Base-by-base conservation (phyloP, 2,797 vertebrate species). In the Echeneis naucrates region DNA sequence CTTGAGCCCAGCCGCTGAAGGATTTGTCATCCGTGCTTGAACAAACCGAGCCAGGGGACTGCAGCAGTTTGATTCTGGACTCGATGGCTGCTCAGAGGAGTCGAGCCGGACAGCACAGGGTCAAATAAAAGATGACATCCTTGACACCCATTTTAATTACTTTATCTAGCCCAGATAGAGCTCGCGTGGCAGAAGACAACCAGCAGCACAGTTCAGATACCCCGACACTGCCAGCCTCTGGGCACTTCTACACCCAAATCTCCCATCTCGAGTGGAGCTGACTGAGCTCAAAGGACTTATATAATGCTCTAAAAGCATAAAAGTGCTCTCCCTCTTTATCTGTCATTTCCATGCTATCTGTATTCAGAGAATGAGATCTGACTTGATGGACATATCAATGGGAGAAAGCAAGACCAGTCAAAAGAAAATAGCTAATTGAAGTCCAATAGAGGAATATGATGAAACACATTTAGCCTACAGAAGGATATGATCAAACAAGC, bases 61-160 rank as follows among this genome's bases (percentile, higher is more conserved):
- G 82, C 87, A 67, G 83, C n/a, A 78, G 78, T 83, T 83, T 79
- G 81, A 82, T 71, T 87, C 78, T 5, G 48, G 66, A 81, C 71
- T 61, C 23, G 30, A 66, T 83, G 64, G 54, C 60, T 23, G 64
- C 78, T 78, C 68, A 21, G 73, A 75, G 74, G 62, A 78, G 80
- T 68, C 14, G 55, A 77, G 77, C 52, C 37, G 76, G 83, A 82
- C 42, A 23, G 47, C 19, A 6, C 58, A 38, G 81, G 88, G 89
- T 90, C 88, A 90, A 83, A 82, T 82, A 82, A 83, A 87, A 80
- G 79, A 80, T 85, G 88, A 79, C 86, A 81, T 80, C 64, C 62
- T n/a, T 69, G 82, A 91, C 85, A 87, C 75, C 38, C 47, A 27
- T 81, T 91, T 88, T 92, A 91, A 92, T 92, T 87, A 92, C 83